Percentiles rank a stretch among this genome's conserved stretches.
Conservation (phyloP, 2,797 vertebrate genomes). For the Novumbra hubbsi region DNA sequence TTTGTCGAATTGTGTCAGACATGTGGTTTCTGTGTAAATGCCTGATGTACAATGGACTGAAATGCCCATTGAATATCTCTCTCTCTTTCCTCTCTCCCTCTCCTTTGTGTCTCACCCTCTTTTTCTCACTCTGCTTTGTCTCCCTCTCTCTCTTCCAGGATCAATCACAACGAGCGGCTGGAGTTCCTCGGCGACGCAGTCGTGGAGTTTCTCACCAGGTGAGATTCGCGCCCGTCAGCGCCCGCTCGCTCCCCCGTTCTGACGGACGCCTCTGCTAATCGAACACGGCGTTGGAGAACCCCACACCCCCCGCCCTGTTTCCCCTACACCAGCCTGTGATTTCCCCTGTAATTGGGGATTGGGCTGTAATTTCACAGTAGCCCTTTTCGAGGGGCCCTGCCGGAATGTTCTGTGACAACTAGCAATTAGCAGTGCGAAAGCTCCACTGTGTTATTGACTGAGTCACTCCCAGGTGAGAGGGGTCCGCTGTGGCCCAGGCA, state of each 20-base stretch:
- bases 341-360: conserved; percentile 58
- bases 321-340: conserved; percentile 10
- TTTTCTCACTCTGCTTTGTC: conserved; percentile 13
- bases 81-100: conserved; percentile 6
- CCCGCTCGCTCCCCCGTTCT: conserved; percentile 12
- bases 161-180: conserved; percentile 97
- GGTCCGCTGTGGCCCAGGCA: conserved; percentile 32
- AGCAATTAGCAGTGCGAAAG: conserved; percentile 67
- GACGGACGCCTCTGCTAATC: conserved; percentile 55
- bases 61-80: conserved; percentile 6
- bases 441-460: conserved; percentile 60
- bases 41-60: not conserved
- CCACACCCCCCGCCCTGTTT: not conserved
- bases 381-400: conserved; percentile 7
- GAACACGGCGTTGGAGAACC: conserved; percentile 45
- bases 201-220: conserved; percentile 98
- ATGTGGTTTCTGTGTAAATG: conserved; percentile 1
- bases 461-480: conserved; percentile 52
- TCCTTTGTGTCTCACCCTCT: not conserved
- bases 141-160: conserved; percentile 70
- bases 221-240: conserved; percentile 48
- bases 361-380: conserved; percentile 42
- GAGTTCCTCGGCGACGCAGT: conserved; percentile 99
- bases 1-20: conserved; percentile 3
- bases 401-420: conserved; percentile 70